Conservation (phyloP, 2,888 invertebrate species). For the Drosophila monieri region DNA sequence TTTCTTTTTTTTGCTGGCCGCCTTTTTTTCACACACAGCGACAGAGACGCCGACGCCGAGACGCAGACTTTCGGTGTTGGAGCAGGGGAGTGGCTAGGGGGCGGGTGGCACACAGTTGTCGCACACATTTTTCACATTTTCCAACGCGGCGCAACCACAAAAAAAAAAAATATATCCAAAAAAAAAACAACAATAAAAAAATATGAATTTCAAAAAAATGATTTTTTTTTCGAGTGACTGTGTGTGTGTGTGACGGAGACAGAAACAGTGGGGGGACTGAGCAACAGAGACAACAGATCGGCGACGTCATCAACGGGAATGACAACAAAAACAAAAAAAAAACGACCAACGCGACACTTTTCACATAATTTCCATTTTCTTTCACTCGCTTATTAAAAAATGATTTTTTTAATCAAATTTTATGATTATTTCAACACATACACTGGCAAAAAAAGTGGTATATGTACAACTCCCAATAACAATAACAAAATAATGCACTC, state of each 20-base stretch:
- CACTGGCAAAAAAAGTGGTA: slow-evolving; percentile 14
- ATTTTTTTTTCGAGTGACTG: slow-evolving; percentile 6
- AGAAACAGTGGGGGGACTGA: background rate
- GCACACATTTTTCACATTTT: slow-evolving; percentile 77
- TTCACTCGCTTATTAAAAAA: background rate
- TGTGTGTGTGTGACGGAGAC: slow-evolving; percentile 16
- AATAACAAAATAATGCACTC: background rate
- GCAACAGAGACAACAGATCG: slow-evolving; percentile 3
- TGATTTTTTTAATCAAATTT: slow-evolving; percentile 7
- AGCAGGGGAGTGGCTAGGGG: slow-evolving; percentile 11
- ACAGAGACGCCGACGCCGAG: slow-evolving; percentile 14
- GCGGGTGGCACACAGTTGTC: slow-evolving; percentile 60
- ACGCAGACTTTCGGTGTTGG: slow-evolving; percentile 1
- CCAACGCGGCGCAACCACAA: slow-evolving; percentile 21
- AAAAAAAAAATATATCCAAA: slow-evolving; percentile 20
- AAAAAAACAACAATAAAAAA: slow-evolving; percentile 14
- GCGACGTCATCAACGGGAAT: slow-evolving; percentile 58
- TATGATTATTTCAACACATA: background rate
- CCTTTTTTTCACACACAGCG: slow-evolving; percentile 20
- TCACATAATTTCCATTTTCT: slow-evolving; percentile 51
- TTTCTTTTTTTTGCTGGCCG: slow-evolving; percentile 35
- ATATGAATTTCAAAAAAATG: slow-evolving; percentile 12
- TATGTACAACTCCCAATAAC: background rate
- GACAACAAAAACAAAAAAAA: slow-evolving; percentile 23
- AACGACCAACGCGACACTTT: slow-evolving; percentile 63